Conservation (phyloP, 2,113 vertebrate genomes). For the Oreocharis arfaki region DNA sequence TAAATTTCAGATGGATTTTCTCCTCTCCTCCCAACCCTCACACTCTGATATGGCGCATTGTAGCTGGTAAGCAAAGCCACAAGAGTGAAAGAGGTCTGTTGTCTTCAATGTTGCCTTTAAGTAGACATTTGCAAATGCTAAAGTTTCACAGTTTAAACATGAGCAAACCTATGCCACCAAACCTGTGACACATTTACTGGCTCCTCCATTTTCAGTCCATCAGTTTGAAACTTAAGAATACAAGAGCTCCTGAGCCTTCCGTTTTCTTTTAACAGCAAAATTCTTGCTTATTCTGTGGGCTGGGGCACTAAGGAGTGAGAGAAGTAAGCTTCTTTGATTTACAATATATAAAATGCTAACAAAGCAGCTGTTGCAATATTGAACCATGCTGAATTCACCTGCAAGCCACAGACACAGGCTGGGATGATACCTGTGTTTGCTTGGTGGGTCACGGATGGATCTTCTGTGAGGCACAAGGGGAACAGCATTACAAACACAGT, state of each 20-base stretch:
- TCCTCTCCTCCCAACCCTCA: conserved; percentile 41
- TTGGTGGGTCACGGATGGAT: accelerated
- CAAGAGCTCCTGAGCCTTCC: neutral
- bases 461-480: neutral
- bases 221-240: neutral
- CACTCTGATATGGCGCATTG: conserved; percentile 43
- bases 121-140: neutral
- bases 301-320: neutral
- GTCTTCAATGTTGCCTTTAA: conserved; percentile 37
- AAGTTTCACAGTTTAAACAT: neutral
- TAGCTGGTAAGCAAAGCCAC: conserved; percentile 47
- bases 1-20: conserved; percentile 66
- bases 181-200: neutral
- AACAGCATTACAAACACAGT: neutral
- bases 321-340: neutral
- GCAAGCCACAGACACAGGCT: neutral
- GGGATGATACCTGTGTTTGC: neutral
- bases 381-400: neutral
- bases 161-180: neutral
- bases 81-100: conserved; percentile 38
- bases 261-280: neutral
- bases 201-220: neutral
- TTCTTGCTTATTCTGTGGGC: neutral
- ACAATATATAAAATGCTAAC: neutral
- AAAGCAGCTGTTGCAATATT: neutral